Evolutionary conservation across 2,797 vertebrate genomes (phyloP), one percentile per base, ranked within the genome.

Genomic region (Merluccius polli): DNA sequence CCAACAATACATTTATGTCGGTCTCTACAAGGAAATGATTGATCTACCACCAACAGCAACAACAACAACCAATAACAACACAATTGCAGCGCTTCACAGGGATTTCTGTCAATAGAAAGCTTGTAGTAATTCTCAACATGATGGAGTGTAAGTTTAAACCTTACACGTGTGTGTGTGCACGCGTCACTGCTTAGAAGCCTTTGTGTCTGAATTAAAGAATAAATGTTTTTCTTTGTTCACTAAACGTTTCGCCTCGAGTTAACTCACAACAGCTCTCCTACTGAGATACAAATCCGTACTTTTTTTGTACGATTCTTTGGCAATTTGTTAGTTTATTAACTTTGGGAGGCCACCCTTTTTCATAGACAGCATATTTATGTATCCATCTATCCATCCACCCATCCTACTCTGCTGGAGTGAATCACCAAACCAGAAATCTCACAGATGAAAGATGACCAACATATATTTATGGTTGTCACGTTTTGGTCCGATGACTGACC

Each of bases 171-270:
- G 21, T 24, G 52, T 52, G 21, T 52, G 48, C n/a, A 18, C n/a
- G 21, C 9, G 18, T 59, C 52, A 59, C 52, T 24, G 52, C 21
- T 59, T 9, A 24, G 52, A 59, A 59, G 21, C 21, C 52, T 59
- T 59, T 59, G 21, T 59, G 52, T n/a, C 52, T 59, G 52, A 59
- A 59, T 59, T 59, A 59, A 59, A 59, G 52, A 59, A 59, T 59
- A 13, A 41, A 41, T 41, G 52, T 59, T 59, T 59, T 59, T 59
- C 52, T 59, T 59, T 59, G 48, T n/a, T 59, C 52, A 59, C 52
- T 52, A 24, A 59, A 9, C 2, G 7, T 59, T 59, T 24, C 10
- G 21, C 52, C 52, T 59, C 15, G 12, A 48, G 44, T 48, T 3
- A 48, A 18, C 44, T 3, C 52, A 24, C 52, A 59, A 8, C 52